Base-by-base conservation (phyloP, 2,797 vertebrate genomes). In the Erethizon dorsatum region DNA sequence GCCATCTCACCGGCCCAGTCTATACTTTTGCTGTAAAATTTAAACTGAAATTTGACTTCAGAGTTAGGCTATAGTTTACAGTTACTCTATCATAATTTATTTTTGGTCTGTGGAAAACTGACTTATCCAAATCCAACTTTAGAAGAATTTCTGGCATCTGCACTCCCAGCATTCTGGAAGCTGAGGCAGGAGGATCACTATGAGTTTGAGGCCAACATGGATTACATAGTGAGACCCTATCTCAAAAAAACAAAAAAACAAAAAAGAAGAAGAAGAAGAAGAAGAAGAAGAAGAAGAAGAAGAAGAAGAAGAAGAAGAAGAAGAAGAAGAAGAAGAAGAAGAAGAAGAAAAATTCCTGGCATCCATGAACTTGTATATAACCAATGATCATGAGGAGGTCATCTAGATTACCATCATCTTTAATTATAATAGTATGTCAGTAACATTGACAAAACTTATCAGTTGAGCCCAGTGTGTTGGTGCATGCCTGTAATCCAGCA, bases 21-120 rank as follows among this genome's bases (percentile, higher is more conserved):
- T 83, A 61, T 52, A 86, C n/a, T 82, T 93, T 82, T 83, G 28
- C 52, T 87, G 2, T 83, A 88, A 91, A 71, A 63, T 56, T 88
- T n/a, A 88, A 31, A 50, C 24, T 71, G 61, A 61, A 91, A 71
- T 69, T 71, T 91, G 37, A 9, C 45, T 84, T 91, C 88, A 56
- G 63, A 79, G 79, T 88, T 47, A 84, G 14, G 78, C 17, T 94
- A 63, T 69, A 91, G 31, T 88, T 47, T 84, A n/a, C 56, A 50
- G 2, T 79, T 88, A 71, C 7, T 41, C n/a, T 79, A 14, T 71
- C 78, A 71, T 63, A 79, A 18, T 79, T 84, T 56, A 56, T 37
- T 75, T 83, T 88, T 79, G 71, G 75, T n/a, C 24, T 65, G 26
- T 79, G 37, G 79, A 88, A 84, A 71, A 96, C 61, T 71, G 24